Evolutionary conservation across 1,140 invertebrate species (phyloP), one percentile per base, ranked within the genome.

Genomic region (Heliconius eleuchia): DNA sequence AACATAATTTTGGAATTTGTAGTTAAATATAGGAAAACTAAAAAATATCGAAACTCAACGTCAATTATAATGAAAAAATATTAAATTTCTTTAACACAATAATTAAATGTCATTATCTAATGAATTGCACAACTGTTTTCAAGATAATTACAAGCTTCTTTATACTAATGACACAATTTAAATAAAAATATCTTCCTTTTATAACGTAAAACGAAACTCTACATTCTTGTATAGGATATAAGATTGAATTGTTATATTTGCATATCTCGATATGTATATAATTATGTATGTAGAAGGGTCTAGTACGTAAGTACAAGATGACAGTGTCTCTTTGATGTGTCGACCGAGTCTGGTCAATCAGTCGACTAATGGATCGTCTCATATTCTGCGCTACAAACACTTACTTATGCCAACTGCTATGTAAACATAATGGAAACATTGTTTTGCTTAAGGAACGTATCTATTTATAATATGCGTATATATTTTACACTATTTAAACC

Each of bases 311-410:
- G 60, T 66, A 66, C 60, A 23, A 50, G 78, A 80, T 42, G 78
- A 80, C 78, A 75, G 78, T 42, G 66, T 42, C 71, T 73, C 81
- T 79, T 82, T 82, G 81, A 80, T 78, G 55, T 76, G n/a, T 78
- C 73, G 74, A 27, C 50, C 71, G 42, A 46, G 42, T 46, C 42
- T 74, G 74, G 66, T 76, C 60, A 46, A 79, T 79, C 73, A 42
- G 74, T 70, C 57, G 30, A 5, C 57, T 23, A 76, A 57, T 39
- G 39, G 74, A 70, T 30, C 57, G 39, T 76, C 27, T 76, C 60
- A 30, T 30, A 66, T 66, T 66, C 60, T 66, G 60, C 60, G 60
- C 13, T 18, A 66, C 60, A 66, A 66, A 66, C 60, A 66, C 60
- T 66, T 27, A 66, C 57, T 60, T 66, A 66, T 66, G 60, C 23